Percentiles rank a stretch among this genome's conserved stretches.
These are phyloP conservation scores for Boulengeromyrus knoepffleri DNA, from an alignment of 2,113 vertebrate genomes.

Conservation along the genomic window DNA sequence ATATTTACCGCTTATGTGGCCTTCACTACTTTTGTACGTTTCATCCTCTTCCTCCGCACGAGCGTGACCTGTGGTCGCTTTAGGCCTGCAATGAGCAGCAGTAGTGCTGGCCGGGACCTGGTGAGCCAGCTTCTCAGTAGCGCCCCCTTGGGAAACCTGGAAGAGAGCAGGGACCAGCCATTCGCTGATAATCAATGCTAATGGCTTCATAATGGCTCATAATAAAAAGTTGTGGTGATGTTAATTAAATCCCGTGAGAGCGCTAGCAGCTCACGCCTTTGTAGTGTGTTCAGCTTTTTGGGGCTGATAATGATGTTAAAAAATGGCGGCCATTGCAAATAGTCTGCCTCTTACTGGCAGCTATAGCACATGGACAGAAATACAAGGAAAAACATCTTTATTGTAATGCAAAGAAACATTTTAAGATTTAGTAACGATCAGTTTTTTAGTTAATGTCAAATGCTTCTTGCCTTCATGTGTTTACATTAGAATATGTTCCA, in stretches of 20 bases:
- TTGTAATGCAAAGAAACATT: not conserved
- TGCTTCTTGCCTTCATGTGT: not conserved
- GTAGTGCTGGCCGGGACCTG: constrained; percentile 70
- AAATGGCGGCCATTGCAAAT: not conserved
- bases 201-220: not conserved
- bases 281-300: not conserved
- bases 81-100: constrained; percentile 69
- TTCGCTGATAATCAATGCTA: not conserved
- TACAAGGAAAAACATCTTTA: not conserved
- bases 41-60: constrained; percentile 76
- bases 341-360: not conserved
- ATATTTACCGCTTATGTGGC: constrained; percentile 78
- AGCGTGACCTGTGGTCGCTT: constrained; percentile 73
- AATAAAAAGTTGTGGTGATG: not conserved
- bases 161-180: constrained; percentile 5
- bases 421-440: not conserved
- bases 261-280: not conserved
- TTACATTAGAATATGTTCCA: not conserved
- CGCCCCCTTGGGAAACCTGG: constrained; percentile 76
- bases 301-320: not conserved
- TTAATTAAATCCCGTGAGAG: not conserved
- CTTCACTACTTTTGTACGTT: constrained; percentile 75
- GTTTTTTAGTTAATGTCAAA: not conserved
- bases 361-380: not conserved
- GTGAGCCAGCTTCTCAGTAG: constrained; percentile 79